Percentiles rank a stretch among this genome's conserved stretches.
These are phyloP conservation scores for Puma concolor DNA, from an alignment of 2,113 vertebrate genomes.

Conservation along the genomic window DNA sequence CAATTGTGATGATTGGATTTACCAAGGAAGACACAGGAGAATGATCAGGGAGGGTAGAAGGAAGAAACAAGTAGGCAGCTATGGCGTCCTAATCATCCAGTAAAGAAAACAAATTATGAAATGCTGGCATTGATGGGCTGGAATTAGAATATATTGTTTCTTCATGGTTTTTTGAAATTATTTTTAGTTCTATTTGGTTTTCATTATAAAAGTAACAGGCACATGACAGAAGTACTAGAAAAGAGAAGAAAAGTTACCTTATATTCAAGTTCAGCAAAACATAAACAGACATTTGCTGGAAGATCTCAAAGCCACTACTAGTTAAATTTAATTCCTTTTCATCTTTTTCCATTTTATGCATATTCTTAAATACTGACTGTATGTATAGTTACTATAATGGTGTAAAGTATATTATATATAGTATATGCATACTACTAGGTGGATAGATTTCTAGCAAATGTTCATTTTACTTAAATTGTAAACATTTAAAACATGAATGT, in stretches of 20 bases:
- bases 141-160: not conserved
- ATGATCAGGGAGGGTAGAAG: not conserved
- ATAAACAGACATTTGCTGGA: not conserved
- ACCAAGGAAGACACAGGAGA: not conserved
- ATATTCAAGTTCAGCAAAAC: not conserved
- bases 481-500: not conserved
- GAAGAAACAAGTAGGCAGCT: not conserved
- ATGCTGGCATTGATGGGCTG: not conserved
- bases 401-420: too few relatives aligned
- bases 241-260: conserved; percentile 1
- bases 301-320: not conserved
- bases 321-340: not conserved
- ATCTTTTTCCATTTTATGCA: not conserved
- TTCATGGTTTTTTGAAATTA: not conserved
- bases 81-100: not conserved
- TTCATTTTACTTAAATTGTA: not conserved
- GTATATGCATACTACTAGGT: not conserved
- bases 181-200: not conserved
- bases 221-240: not conserved
- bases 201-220: not conserved
- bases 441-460: not conserved
- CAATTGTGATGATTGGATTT: not conserved
- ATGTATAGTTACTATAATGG: not conserved
- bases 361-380: not conserved
- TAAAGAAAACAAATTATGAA: not conserved